Conservation (phyloP, 2,797 vertebrate species). For the Pyrocephalus nanus region DNA sequence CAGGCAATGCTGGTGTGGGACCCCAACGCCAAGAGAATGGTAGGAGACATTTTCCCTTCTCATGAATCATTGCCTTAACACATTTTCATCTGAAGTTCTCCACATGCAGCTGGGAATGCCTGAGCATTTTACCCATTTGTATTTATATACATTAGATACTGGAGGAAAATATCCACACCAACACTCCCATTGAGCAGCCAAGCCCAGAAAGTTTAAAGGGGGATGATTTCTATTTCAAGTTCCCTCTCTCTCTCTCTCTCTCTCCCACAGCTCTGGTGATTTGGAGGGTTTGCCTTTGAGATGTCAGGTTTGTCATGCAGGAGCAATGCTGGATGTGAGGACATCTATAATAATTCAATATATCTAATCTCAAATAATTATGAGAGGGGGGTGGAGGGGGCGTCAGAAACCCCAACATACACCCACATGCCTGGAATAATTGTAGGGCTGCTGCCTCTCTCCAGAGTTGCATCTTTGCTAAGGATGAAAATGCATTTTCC, state of each 20-base stretch:
- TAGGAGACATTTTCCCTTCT: neutral
- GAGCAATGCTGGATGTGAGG: neutral
- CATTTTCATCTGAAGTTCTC: neutral
- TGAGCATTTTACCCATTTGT: neutral
- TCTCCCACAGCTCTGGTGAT: neutral
- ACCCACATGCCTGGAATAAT: conserved; percentile 19
- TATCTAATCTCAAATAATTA: neutral
- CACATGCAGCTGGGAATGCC: neutral
- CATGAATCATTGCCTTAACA: neutral
- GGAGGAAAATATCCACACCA: neutral
- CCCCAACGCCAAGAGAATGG: neutral
- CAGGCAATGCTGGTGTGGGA: neutral
- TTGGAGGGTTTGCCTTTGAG: neutral
- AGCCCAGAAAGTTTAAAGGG: conserved; percentile 15
- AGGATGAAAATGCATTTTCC: conserved; percentile 16
- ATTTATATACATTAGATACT: fast-evolving
- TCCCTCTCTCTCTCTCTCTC: neutral
- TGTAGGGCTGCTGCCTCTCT: conserved; percentile 36
- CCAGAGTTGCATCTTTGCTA: conserved; percentile 57
- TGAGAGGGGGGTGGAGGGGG: neutral
- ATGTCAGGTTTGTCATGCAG: neutral
- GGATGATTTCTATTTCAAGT: neutral
- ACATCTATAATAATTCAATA: neutral
- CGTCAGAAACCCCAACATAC: neutral
- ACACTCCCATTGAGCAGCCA: neutral